Evolutionary conservation across 2,888 invertebrate genomes (phyloP).

Genomic region (Pyrochroa serraticornis): DNA sequence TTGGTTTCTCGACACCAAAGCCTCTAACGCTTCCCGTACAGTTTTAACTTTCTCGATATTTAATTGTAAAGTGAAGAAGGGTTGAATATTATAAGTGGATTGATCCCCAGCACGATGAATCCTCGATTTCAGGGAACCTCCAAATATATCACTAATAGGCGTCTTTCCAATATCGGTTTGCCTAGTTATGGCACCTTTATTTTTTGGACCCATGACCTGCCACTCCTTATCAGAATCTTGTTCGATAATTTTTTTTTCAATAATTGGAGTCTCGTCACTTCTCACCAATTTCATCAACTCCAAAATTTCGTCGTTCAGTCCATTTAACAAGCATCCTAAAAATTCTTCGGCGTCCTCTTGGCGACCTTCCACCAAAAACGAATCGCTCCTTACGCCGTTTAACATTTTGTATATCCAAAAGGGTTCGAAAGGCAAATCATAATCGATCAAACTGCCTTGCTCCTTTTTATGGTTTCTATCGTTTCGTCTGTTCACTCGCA

Average conservation of each 20-base stretch:
- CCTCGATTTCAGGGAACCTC: slow-evolving; percentile 86
- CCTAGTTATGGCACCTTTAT: slow-evolving; percentile 87
- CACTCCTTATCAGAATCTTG: slow-evolving; percentile 67
- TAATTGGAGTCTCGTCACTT: slow-evolving; percentile 38
- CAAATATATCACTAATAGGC: slow-evolving; percentile 91
- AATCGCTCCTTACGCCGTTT: slow-evolving; percentile 73
- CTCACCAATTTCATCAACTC: slow-evolving; percentile 62
- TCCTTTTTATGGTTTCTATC: slow-evolving; percentile 64
- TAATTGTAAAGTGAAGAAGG: slow-evolving; percentile 93
- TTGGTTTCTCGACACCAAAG: slow-evolving; percentile 82
- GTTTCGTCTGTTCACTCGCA: slow-evolving; percentile 56
- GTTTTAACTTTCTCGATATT: slow-evolving; percentile 90
- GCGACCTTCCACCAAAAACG: slow-evolving; percentile 80
- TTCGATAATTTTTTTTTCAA: slow-evolving; percentile 40
- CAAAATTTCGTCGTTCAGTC: slow-evolving; percentile 92
- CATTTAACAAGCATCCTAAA: slow-evolving; percentile 89
- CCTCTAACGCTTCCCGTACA: slow-evolving; percentile 87
- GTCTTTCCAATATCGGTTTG: slow-evolving; percentile 82
- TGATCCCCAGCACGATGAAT: slow-evolving; percentile 76
- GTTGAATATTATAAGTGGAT: slow-evolving; percentile 90
- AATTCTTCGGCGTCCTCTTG: slow-evolving; percentile 99
- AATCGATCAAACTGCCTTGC: slow-evolving; percentile 58
- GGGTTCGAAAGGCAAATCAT: slow-evolving; percentile 90
- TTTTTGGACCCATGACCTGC: slow-evolving; percentile 85
- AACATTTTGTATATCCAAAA: slow-evolving; percentile 84